A percentile compares a stretch with the other conserved stretches of the same genome.
These are phyloP conservation scores for Dolichotis patagonum DNA, from an alignment of 2,113 vertebrate species.

Conservation along the genomic window DNA sequence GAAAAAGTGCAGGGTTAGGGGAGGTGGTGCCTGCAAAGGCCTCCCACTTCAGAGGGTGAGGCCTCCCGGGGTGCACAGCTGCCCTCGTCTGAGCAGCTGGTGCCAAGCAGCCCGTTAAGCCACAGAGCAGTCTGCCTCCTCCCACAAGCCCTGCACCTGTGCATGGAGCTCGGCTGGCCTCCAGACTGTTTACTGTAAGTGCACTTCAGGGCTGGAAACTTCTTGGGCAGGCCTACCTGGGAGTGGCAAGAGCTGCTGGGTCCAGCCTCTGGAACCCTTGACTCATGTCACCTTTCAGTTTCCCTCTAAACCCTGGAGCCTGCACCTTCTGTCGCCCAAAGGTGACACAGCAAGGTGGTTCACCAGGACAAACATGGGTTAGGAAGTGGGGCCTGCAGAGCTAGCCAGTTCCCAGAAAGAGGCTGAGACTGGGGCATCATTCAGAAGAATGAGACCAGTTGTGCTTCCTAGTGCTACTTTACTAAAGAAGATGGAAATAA, in stretches of 20 bases:
- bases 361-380: background rate
- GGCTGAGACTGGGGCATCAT: background rate
- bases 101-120: conserved; percentile 45
- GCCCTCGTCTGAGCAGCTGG: conserved; percentile 25
- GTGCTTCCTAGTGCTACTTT: background rate
- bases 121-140: conserved; percentile 49
- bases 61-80: background rate
- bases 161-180: conserved; percentile 36
- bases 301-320: conserved; percentile 27
- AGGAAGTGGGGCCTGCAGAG: background rate
- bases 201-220: conserved; percentile 54
- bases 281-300: conserved; percentile 64
- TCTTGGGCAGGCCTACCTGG: background rate
- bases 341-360: conserved; percentile 53
- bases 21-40: background rate
- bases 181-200: conserved; percentile 74
- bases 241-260: background rate
- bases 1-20: conserved; percentile 24
- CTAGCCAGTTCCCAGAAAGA: background rate
- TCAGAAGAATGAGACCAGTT: background rate
- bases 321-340: conserved; percentile 3
- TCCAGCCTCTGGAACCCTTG: conserved; percentile 70
- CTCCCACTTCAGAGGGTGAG: background rate
- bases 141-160: conserved; percentile 61
- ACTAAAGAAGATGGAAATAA: background rate